Conservation (phyloP, 2,888 invertebrate species). For the Leucania comma region DNA sequence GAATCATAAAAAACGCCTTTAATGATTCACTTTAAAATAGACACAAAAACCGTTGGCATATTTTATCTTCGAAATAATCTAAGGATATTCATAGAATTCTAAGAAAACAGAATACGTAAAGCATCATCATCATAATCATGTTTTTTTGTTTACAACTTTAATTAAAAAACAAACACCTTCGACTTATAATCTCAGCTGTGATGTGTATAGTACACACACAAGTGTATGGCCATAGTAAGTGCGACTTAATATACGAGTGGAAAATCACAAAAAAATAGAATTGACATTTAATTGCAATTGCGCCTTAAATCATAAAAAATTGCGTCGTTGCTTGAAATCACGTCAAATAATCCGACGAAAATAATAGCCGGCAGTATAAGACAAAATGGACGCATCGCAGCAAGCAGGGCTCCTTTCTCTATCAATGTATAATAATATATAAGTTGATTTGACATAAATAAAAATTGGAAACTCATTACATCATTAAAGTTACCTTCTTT, state of each 20-base stretch:
- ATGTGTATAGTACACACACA: too few relatives aligned
- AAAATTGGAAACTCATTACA: neutral
- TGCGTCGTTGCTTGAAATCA: neutral
- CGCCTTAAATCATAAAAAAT: conserved; percentile 21
- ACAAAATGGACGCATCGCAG: neutral
- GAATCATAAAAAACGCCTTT: neutral
- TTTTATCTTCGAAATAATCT: conserved; percentile 11
- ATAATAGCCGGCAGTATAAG: too few relatives aligned
- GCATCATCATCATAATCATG: neutral
- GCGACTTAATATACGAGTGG: conserved; percentile 36
- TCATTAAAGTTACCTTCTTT: neutral
- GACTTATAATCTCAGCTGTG: conserved; percentile 11
- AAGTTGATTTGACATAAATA: neutral
- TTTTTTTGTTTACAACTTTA: neutral
- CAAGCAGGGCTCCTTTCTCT: neutral
- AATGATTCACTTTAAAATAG: neutral
- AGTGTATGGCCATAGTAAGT: conserved; percentile 12
- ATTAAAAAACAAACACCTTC: conserved; percentile 22
- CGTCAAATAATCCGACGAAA: neutral
- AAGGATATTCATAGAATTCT: conserved; percentile 14
- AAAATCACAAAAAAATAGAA: conserved; percentile 12
- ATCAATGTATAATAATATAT: neutral
- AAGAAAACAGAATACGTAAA: conserved; percentile 2
- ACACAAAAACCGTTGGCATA: conserved; percentile 30
- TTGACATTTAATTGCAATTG: conserved; percentile 32